Conservation (phyloP, 1,140 invertebrate genomes). For the Augochlora pura region DNA sequence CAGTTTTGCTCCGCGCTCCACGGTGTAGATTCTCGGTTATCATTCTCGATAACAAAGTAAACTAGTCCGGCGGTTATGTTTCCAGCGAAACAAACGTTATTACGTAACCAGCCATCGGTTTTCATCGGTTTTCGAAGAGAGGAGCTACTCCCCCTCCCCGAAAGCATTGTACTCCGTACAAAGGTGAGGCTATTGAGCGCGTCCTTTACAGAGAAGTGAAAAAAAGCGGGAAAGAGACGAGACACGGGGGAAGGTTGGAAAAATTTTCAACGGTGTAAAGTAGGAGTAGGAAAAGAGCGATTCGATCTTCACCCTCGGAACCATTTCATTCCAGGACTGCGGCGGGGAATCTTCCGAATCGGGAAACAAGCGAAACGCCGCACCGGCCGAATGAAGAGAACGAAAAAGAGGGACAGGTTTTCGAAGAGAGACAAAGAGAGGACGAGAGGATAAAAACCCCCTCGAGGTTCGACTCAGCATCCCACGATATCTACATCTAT, state of each 20-base stretch:
- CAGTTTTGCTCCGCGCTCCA: too few relatives aligned
- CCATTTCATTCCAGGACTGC: constrained; percentile 53
- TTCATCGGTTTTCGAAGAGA: constrained; percentile 17
- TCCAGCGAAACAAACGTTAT: constrained; percentile 8
- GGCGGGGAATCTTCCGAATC: constrained; percentile 47
- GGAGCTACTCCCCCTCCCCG: constrained; percentile 34
- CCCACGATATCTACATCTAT: constrained; percentile 72
- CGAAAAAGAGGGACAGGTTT: constrained; percentile 3
- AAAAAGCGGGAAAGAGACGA: background rate
- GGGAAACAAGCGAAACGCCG: constrained; percentile 58
- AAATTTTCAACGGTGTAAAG: constrained; percentile 57
- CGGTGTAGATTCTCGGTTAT: too few relatives aligned
- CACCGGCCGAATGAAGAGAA: constrained; percentile 22
- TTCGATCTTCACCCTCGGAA: constrained; percentile 63
- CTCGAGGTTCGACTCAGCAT: constrained; percentile 64
- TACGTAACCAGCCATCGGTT: constrained; percentile 12
- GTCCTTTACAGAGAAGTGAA: constrained; percentile 2
- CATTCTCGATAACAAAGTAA: background rate
- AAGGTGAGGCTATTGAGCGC: constrained; percentile 55
- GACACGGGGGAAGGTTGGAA: background rate
- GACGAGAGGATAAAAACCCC: constrained; percentile 53
- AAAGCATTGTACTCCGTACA: constrained; percentile 19
- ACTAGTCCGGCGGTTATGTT: constrained; percentile 27
- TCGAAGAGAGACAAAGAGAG: constrained; percentile 38
- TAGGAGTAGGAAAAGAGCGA: constrained; percentile 58